phyloP scores from a whole-genome alignment of 2,797 vertebrate genomes.

The Sebastes variabilis region DNA sequence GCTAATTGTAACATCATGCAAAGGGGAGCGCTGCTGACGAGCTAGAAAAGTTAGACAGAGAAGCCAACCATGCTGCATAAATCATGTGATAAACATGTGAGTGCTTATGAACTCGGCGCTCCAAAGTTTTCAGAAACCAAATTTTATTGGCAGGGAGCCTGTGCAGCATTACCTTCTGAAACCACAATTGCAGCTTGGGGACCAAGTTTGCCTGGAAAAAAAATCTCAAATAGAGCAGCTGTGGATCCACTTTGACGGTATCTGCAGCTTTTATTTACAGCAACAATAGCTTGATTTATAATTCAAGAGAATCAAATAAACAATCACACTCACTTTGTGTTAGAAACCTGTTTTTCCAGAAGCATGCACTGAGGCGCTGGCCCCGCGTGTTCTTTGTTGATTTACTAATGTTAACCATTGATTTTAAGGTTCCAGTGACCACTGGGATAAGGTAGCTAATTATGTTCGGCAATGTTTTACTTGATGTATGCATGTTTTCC shows the following conservation, averaged over 20 bases:
- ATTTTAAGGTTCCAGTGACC: constrained; percentile 76
- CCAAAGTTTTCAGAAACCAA: constrained; percentile 50
- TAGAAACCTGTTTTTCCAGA: constrained; percentile 19
- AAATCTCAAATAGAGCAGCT: constrained; percentile 35
- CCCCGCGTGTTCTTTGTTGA: constrained; percentile 54
- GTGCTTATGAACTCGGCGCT: constrained; percentile 44
- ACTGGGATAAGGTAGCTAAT: constrained; percentile 78
- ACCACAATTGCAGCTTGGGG: constrained; percentile 58
- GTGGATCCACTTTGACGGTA: not conserved
- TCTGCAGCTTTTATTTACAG: constrained; percentile 12
- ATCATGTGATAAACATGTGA: constrained; percentile 65
- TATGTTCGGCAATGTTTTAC: constrained; percentile 75
- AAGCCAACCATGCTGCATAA: constrained; percentile 43
- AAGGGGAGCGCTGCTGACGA: constrained; percentile 41
- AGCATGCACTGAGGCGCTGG: constrained; percentile 7
- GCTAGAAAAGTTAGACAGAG: constrained; percentile 52
- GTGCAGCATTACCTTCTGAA: constrained; percentile 53
- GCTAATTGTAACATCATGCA: constrained; percentile 70
- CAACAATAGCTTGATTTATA: constrained; percentile 19
- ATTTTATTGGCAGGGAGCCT: constrained; percentile 55
- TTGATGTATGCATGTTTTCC: constrained; percentile 79
- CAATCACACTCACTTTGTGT: constrained; percentile 5
- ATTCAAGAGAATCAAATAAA: constrained; percentile 24
- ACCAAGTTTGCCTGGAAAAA: constrained; percentile 26
- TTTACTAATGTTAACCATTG: constrained; percentile 74